Evolutionary conservation across 2,113 vertebrate genomes (phyloP), one percentile per base, ranked within the genome.

Genomic region (Podilymbus podiceps): DNA sequence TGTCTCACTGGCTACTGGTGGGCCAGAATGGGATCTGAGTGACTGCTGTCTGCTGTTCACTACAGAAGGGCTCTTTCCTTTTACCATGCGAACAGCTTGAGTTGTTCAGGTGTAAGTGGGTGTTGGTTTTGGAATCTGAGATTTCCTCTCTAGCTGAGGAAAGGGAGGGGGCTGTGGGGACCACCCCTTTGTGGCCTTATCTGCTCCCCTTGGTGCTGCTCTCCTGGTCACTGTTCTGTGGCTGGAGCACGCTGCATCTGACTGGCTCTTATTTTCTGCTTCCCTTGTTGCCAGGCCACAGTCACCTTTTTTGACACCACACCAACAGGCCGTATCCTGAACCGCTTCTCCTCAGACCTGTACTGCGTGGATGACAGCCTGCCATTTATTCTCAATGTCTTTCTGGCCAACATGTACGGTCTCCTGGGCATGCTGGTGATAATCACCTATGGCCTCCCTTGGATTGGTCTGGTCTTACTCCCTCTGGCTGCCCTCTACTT

Each of bases 341-440:
- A 99, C 98, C 99, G 99, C 59, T 99, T 99, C 95, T 99, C 99
- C n/a, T 99, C 99, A 0, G 99, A 99, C 44, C 76, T 99, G 82
- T 99, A 99, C 97, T 98, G 98, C 4, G 98, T 98, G 33, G 99
- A 99, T 35, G 98, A 99, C 97, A 98, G 97, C 79, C 97, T 99
- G 93, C 99, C 99, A 5, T 99, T 99, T 95, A 82, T 99, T 49
- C 98, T 99, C 62, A 99, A 99, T 97, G 99, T 99, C 96, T 97
- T 99, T 47, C 96, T 99, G 95, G 99, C 99, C 93, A 98, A 99
- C 30, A 15, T 97, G 0, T 99, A 98, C 0, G 97, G 98, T 24
- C 97, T 99, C 89, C 95, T 99, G 89, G 99, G 99, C 40, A 98
- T 98, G 97, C 95, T 99, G 94, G 97, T 98, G 23, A 98, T 99